Conservation (phyloP, 2,113 vertebrate species). For the Cnemophilus loriae region DNA sequence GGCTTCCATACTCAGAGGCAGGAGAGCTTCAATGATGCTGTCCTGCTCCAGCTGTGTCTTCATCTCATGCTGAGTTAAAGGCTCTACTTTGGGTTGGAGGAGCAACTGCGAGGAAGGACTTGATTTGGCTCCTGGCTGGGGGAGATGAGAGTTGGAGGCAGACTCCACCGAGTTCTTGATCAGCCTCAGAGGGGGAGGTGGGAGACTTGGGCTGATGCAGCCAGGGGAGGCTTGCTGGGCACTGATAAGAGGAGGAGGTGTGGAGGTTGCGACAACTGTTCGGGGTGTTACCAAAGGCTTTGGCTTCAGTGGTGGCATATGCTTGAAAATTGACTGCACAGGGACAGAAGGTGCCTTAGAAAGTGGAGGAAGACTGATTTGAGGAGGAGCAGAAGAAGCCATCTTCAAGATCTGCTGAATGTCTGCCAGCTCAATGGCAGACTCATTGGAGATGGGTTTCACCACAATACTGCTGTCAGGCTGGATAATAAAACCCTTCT, state of each 20-base stretch:
- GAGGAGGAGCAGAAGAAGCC: constrained; percentile 82
- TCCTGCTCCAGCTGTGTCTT: constrained; percentile 81
- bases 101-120: constrained; percentile 56
- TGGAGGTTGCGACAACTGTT: constrained; percentile 85
- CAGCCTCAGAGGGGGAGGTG: constrained; percentile 78
- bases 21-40: constrained; percentile 77
- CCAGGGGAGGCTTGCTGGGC: constrained; percentile 92
- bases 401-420: constrained; percentile 97
- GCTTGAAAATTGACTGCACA: constrained; percentile 78
- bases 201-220: constrained; percentile 89
- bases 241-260: constrained; percentile 86
- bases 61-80: constrained; percentile 69
- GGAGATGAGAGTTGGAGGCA: constrained; percentile 60
- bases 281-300: constrained; percentile 89
- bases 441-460: constrained; percentile 77
- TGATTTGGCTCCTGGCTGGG: constrained; percentile 64
- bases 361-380: constrained; percentile 85
- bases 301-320: constrained; percentile 91
- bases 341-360: constrained; percentile 82
- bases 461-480: constrained; percentile 85
- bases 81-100: constrained; percentile 62
- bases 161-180: constrained; percentile 78
- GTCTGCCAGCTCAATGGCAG: constrained; percentile 86
- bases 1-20: constrained; percentile 76
- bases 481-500: constrained; percentile 88